These are phyloP conservation scores for Sarcophilus harrisii DNA, from an alignment of 2,797 vertebrate genomes.

Conservation along the genomic window DNA sequence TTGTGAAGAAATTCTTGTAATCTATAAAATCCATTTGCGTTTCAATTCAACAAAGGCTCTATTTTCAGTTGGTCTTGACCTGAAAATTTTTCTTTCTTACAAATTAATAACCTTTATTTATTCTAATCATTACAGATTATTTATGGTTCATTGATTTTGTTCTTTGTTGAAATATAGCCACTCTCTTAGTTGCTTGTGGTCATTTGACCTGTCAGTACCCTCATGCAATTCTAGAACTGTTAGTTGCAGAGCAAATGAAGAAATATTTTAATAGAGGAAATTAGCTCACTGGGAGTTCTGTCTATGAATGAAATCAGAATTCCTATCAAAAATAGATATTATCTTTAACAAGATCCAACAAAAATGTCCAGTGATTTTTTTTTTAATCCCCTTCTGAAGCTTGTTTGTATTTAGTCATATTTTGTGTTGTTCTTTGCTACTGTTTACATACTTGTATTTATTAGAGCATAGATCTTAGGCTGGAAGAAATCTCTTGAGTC, in stretches of 20 bases:
- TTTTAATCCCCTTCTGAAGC: background rate
- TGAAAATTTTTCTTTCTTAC: background rate
- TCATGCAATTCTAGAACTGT: background rate
- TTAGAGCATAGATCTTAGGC: background rate
- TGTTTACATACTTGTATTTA: background rate
- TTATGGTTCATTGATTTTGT: conserved; percentile 16
- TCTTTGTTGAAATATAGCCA: conserved; percentile 14
- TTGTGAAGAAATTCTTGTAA: too few species aligned
- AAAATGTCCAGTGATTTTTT: background rate
- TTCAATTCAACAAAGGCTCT: background rate
- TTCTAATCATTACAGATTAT: background rate
- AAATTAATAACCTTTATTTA: background rate
- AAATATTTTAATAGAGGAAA: background rate
- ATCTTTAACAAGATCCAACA: background rate
- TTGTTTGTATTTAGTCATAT: background rate
- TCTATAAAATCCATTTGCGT: background rate
- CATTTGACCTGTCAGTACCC: background rate
- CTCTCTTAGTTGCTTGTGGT: conserved; percentile 29
- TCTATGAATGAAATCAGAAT: background rate
- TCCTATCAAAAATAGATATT: background rate
- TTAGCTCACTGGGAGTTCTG: background rate
- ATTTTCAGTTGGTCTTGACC: background rate
- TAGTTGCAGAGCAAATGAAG: background rate
- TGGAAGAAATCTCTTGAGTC: too few species aligned
- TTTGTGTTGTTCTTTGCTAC: background rate